These are phyloP conservation scores for Napeogenes sylphis DNA, from an alignment of 2,888 invertebrate genomes.

Conservation along the genomic window DNA sequence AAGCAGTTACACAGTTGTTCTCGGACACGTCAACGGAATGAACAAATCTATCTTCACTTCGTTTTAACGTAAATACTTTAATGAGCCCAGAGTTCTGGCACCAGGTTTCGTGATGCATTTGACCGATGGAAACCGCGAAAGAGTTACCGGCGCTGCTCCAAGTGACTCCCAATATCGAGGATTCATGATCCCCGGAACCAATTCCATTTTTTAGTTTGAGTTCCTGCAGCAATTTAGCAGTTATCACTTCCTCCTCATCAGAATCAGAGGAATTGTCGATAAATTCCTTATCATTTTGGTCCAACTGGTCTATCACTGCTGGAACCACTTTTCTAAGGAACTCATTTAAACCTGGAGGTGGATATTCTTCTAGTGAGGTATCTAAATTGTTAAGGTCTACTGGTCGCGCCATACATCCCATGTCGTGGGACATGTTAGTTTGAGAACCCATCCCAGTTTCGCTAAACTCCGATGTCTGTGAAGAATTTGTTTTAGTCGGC, in stretches of 20 bases:
- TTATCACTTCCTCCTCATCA: slow-evolving; percentile 56
- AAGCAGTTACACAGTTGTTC: slow-evolving; percentile 57
- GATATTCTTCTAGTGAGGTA: slow-evolving; percentile 46
- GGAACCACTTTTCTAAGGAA: slow-evolving; percentile 63
- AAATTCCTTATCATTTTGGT: slow-evolving; percentile 47
- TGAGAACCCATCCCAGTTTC: slow-evolving; percentile 49
- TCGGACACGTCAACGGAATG: slow-evolving; percentile 54
- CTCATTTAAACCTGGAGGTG: slow-evolving; percentile 56
- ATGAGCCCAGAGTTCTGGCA: slow-evolving; percentile 60
- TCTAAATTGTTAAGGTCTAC: slow-evolving; percentile 49
- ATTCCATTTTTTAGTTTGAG: slow-evolving; percentile 43
- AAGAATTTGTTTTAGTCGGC: slow-evolving; percentile 40
- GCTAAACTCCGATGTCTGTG: slow-evolving; percentile 55
- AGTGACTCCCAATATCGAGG: slow-evolving; percentile 48
- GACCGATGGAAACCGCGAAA: slow-evolving; percentile 56
- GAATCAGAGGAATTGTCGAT: slow-evolving; percentile 57
- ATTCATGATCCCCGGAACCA: slow-evolving; percentile 54
- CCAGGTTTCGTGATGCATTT: slow-evolving; percentile 58
- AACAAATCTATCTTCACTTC: slow-evolving; percentile 68
- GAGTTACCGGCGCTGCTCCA: slow-evolving; percentile 65
- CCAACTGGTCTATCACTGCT: slow-evolving; percentile 57
- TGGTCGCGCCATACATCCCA: slow-evolving; percentile 46
- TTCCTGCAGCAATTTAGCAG: slow-evolving; percentile 56
- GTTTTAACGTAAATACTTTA: slow-evolving; percentile 52
- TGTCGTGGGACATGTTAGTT: slow-evolving; percentile 44